Conservation (phyloP, 1,140 invertebrate species). For the Paraescarpia echinospica region DNA sequence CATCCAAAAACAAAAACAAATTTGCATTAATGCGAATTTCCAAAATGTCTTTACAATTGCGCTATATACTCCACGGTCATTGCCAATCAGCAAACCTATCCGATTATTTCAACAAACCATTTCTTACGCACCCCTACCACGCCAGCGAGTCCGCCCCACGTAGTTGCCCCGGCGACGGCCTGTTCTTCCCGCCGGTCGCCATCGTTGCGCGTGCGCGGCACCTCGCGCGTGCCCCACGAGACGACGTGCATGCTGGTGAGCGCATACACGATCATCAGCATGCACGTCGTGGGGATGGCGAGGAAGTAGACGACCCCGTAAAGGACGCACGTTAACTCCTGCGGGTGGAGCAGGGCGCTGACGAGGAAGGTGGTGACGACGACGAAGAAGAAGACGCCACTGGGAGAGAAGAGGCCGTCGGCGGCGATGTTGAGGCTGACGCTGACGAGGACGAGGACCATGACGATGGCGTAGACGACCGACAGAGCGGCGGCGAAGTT, state of each 20-base stretch:
- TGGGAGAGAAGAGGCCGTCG: conserved; percentile 48
- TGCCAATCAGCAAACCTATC: no score
- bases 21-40: no score
- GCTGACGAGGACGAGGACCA: conserved; percentile 56
- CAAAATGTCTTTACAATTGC: no score
- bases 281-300: conserved; percentile 90
- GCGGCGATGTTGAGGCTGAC: conserved; percentile 46
- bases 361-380: conserved; percentile 63
- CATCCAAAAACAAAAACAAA: no score
- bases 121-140: conserved; percentile 31
- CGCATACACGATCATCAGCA: conserved; percentile 87
- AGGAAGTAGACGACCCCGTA: conserved; percentile 85
- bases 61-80: no score
- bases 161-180: conserved; percentile 17
- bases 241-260: conserved; percentile 88
- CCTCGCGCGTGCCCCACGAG: conserved; percentile 87
- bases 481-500: conserved; percentile 48
- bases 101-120: no score
- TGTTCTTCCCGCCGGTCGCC: background rate
- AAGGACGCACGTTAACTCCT: conserved; percentile 74
- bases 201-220: conserved; percentile 36
- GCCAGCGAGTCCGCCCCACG: conserved; percentile 24
- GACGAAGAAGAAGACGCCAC: conserved; percentile 47
- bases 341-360: conserved; percentile 79
- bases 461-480: conserved; percentile 48